Percentiles rank a stretch among this genome's conserved stretches.
These are phyloP conservation scores for Phortica okadai DNA, from an alignment of 2,888 invertebrate genomes.

Conservation along the genomic window DNA sequence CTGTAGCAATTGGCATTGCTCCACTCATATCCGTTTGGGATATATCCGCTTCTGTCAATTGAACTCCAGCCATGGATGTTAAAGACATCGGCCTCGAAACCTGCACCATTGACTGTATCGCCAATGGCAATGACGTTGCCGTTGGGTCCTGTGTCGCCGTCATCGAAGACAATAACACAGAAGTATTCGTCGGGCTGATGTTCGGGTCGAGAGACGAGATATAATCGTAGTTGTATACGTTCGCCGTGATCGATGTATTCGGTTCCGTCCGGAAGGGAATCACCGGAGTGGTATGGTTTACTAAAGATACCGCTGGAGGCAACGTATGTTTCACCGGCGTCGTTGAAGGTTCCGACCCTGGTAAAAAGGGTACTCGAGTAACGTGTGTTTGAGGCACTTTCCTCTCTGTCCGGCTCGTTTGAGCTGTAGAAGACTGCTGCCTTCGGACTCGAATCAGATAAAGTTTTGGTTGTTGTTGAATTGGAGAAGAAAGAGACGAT, in stretches of 20 bases:
- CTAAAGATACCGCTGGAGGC: conserved; percentile 52
- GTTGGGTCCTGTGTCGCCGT: conserved; percentile 9
- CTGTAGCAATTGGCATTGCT: conserved; percentile 76
- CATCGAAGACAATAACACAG: too few species aligned
- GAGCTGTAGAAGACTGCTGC: not conserved
- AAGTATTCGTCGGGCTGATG: not conserved
- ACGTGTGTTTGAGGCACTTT: conserved; percentile 61
- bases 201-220: not conserved
- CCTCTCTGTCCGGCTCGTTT: conserved; percentile 51
- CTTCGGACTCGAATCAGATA: conserved; percentile 5
- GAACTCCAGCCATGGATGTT: conserved; percentile 72
- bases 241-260: conserved; percentile 50
- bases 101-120: conserved; percentile 55
- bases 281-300: conserved; percentile 53
- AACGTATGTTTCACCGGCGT: conserved; percentile 60
- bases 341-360: conserved; percentile 65
- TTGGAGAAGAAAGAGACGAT: not conserved
- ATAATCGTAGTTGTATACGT: conserved; percentile 39
- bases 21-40: conserved; percentile 73
- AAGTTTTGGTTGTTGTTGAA: conserved; percentile 10
- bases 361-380: conserved; percentile 73
- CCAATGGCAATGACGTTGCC: conserved; percentile 34
- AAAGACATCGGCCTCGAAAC: conserved; percentile 59
- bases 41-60: conserved; percentile 71
- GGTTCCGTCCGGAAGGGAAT: conserved; percentile 56